Evolutionary conservation across 2,113 vertebrate genomes (phyloP).

Genomic region (Tachysurus fulvidraco): DNA sequence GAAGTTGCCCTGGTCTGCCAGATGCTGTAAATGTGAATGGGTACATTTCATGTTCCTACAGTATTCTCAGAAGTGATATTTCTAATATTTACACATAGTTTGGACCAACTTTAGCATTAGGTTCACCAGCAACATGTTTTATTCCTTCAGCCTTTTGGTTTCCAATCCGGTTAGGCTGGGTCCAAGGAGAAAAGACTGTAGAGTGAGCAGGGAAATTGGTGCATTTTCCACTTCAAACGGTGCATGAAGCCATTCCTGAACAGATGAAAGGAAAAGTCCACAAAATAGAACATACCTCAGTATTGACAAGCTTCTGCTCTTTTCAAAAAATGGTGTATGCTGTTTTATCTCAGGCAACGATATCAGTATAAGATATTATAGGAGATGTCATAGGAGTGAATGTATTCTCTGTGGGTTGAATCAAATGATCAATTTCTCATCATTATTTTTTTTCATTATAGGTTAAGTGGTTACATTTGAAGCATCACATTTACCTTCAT

Average conservation of each 20-base stretch:
- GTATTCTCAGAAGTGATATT: neutral
- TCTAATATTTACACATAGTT: neutral
- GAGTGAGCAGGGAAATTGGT: conserved; percentile 23
- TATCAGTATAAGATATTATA: too few relatives aligned
- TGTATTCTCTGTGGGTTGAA: too few relatives aligned
- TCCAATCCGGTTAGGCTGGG: conserved; percentile 39
- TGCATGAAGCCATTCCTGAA: conserved; percentile 41
- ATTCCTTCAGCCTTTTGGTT: conserved; percentile 26
- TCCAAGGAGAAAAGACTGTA: conserved; percentile 32
- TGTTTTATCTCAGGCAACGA: neutral
- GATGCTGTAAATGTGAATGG: neutral
- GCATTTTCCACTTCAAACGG: conserved; percentile 35
- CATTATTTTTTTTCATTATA: neutral
- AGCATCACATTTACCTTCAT: neutral
- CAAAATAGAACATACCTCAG: neutral
- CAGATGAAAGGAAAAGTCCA: conserved; percentile 35
- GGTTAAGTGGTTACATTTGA: neutral
- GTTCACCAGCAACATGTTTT: conserved; percentile 26
- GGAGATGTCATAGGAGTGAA: too few relatives aligned
- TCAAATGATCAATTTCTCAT: too few relatives aligned
- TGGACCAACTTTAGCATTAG: conserved; percentile 10
- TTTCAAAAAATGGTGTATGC: neutral
- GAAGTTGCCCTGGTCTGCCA: too few relatives aligned
- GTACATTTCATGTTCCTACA: neutral
- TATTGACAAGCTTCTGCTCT: conserved; percentile 9